Percentiles rank a stretch among this genome's conserved stretches.
Conservation (phyloP, 2,888 invertebrate genomes). For the Philereme transversata region DNA sequence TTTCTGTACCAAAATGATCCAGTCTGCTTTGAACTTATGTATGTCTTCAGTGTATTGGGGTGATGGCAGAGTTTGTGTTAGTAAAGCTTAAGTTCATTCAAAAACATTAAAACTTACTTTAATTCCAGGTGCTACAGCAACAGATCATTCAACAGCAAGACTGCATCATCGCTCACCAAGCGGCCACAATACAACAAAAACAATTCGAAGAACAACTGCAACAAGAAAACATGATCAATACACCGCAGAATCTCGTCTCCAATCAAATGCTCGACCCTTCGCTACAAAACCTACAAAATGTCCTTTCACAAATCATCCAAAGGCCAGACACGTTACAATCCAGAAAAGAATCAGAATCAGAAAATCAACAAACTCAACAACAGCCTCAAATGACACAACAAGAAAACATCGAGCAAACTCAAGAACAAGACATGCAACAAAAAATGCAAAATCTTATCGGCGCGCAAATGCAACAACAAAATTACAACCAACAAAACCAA, state of each 20-base stretch:
- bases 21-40: too few relatives aligned
- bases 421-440: slow-evolving; percentile 47
- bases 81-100: neutral
- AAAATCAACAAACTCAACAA: slow-evolving; percentile 55
- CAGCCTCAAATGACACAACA: slow-evolving; percentile 50
- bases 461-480: slow-evolving; percentile 65
- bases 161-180: slow-evolving; percentile 75
- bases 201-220: slow-evolving; percentile 71
- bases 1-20: too few relatives aligned
- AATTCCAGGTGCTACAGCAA: slow-evolving; percentile 71
- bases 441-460: slow-evolving; percentile 65
- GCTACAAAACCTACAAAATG: slow-evolving; percentile 77
- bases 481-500: slow-evolving; percentile 63
- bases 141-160: slow-evolving; percentile 80
- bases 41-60: too few relatives aligned
- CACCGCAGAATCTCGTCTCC: slow-evolving; percentile 68
- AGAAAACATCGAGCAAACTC: slow-evolving; percentile 29
- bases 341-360: slow-evolving; percentile 73
- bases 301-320: slow-evolving; percentile 75
- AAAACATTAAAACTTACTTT: neutral
- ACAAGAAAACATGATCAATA: slow-evolving; percentile 65
- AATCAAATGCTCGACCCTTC: slow-evolving; percentile 79
- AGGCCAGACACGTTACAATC: slow-evolving; percentile 71
- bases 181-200: slow-evolving; percentile 77
- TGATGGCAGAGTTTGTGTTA: too few relatives aligned